Base-by-base conservation (phyloP, 2,888 invertebrate species). In the Argynnis bischoffii region DNA sequence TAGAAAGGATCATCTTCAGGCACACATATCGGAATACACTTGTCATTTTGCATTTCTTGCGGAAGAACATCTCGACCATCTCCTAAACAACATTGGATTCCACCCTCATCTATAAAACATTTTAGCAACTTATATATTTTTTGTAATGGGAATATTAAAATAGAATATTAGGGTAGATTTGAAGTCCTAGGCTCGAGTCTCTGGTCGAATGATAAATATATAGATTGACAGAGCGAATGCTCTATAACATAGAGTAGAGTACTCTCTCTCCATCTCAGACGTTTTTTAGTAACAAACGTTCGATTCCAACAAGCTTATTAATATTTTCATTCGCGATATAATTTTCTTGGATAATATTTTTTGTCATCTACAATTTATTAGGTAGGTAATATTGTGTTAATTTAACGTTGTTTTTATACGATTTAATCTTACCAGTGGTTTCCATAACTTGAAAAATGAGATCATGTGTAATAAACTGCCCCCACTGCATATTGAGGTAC, bases 391-490 rank as follows among this genome's bases (percentile, higher is more conserved):
- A 41, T 41, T 41, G 11, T 41, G 11, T 11, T 41, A 41, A 51
- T 18, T 16, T 16, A 51, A 51, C 2, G 8, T 51, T 16, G 13
- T 41, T 1, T 6, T 1, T n/a, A n/a, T 26, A 41, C 11, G 35
- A 41, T 41, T 26, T 41, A 8, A 11, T 41, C 35, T 57, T 80
- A 93, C 93, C 91, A 57, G 92, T 91, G 51, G 85, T 86, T 78
- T 95, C 94, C 79, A 96, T 94, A 0, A 95, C 94, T 72, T 95
- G 92, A 60, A 91, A 94, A 1, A 95, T 88, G 72, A 96, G 81
- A 75, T 96, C 96, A 74, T 96, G 95, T 0, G 95, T 94, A 18
- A 96, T 79, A 77, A 96, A 95, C 79, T 96, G 95, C 0, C 95
- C 95, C 94, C 95, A 96, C 79, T 95, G 95, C 94, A 95, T 95